Base-by-base conservation (phyloP, 2,797 vertebrate genomes). In the Xiphophorus birchmanni region DNA sequence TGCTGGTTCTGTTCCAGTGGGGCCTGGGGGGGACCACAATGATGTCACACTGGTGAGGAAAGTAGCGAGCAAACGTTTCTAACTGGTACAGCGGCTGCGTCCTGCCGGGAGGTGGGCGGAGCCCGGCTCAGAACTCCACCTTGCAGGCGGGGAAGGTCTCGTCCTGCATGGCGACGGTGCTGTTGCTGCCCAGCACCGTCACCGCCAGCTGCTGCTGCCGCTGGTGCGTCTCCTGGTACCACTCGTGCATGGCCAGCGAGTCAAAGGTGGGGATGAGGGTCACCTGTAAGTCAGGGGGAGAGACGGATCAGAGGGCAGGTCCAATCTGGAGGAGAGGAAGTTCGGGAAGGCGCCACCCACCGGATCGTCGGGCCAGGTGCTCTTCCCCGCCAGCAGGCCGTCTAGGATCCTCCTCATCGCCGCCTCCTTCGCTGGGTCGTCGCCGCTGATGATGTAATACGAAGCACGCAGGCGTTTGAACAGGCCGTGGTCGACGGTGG, bases 71-170 rank as follows among this genome's bases (percentile, higher is more conserved):
- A 29, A 7, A 75, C 50, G 17, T 77, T 84, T 84, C 26, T 76
- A 67, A 69, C 42, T 54, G 75, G 26, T 6, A 75, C 44, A 77
- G 69, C 50, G 29, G 54, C 12, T 18, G 13, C 37, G 10, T 32
- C 44, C 44, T 73, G 26, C 29, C 5, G n/a, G 4, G 29, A 65
- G 78, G 32, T 56, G 75, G 78, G 72, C 5, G 54, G 76, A 15
- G 58, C 63, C 63, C 45, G 21, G 42, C 48, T 96, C 94, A 99
- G 94, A 99, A 99, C 92, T 99, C 98, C 71, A 99, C 97, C 94
- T 99, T 99, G 94, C 98, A 99, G 79, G 98, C 98, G 0, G 97
- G 98, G 89, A 99, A 99, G 71, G 97, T 98, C 91, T 99, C 98
- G 0, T 97, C 98, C 94, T 99, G 98, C 97, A 99, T 99, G 90